Conservation (phyloP, 37 sponge, comb jelly and placozoan genomes). For the Bolinopsis microptera region DNA sequence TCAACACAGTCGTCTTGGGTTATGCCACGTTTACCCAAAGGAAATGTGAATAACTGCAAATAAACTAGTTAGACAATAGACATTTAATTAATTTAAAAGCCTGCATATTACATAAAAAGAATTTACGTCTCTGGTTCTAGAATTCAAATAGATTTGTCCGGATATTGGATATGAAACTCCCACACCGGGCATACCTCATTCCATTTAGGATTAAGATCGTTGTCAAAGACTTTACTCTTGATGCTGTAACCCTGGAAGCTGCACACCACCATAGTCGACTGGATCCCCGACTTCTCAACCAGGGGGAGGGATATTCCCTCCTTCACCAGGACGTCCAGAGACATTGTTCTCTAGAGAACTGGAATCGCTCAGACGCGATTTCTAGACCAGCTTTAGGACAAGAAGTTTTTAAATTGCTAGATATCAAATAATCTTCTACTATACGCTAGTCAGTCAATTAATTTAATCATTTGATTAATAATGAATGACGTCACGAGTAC, state of each 20-base stretch:
- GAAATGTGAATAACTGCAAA: constrained; percentile 7
- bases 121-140: too few species aligned
- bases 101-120: too few species aligned
- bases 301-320: constrained; percentile 30
- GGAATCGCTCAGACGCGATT: too few species aligned
- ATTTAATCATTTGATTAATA: too few species aligned
- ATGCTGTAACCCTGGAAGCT: constrained; percentile 27
- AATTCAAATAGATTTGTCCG: too few species aligned
- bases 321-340: constrained; percentile 24
- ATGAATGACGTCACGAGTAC: background rate
- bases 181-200: constrained; percentile 2
- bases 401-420: too few species aligned
- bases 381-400: too few species aligned
- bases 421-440: too few species aligned
- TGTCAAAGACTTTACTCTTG: constrained; percentile 47
- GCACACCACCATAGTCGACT: background rate
- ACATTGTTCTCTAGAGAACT: background rate
- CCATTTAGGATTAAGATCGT: constrained; percentile 3
- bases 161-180: too few species aligned
- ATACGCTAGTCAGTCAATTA: too few species aligned
- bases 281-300: background rate
- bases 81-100: too few species aligned
- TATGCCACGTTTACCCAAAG: constrained; percentile 6
- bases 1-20: background rate
- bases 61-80: too few species aligned